These are phyloP conservation scores for Drosophila phalerata DNA, from an alignment of 2,888 invertebrate genomes.

Conservation along the genomic window DNA sequence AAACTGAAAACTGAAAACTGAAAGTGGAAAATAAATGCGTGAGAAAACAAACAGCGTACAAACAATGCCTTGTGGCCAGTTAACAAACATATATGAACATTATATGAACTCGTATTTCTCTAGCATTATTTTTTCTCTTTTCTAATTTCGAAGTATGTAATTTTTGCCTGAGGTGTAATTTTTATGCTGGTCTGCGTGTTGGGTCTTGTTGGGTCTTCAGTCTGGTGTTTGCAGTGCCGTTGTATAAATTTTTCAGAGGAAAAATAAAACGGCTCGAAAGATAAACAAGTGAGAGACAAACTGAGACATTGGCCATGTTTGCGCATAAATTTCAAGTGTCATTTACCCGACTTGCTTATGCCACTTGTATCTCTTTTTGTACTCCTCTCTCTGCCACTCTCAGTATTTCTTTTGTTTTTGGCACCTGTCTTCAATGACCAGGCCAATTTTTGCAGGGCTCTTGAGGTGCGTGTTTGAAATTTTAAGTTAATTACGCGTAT, in stretches of 20 bases:
- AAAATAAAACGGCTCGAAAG: slow-evolving; percentile 51
- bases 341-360: slow-evolving; percentile 70
- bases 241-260: slow-evolving; percentile 56
- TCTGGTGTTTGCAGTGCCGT: slow-evolving; percentile 64
- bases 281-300: slow-evolving; percentile 59
- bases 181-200: slow-evolving; percentile 61
- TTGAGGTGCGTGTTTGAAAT: slow-evolving; percentile 68
- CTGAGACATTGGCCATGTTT: slow-evolving; percentile 61
- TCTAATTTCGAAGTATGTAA: slow-evolving; percentile 14
- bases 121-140: slow-evolving; percentile 9
- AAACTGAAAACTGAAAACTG: slow-evolving; percentile 57
- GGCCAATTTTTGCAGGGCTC: slow-evolving; percentile 67
- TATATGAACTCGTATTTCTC: slow-evolving; percentile 2
- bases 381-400: slow-evolving; percentile 31
- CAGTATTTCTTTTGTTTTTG: slow-evolving; percentile 57
- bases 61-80: slow-evolving; percentile 57
- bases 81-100: slow-evolving; percentile 31
- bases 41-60: slow-evolving; percentile 65
- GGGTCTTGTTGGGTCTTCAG: slow-evolving; percentile 2
- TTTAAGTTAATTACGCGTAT: slow-evolving; percentile 74
- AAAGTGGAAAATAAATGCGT: slow-evolving; percentile 79
- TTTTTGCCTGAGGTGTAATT: slow-evolving; percentile 54
- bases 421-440: slow-evolving; percentile 72
- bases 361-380: slow-evolving; percentile 54
- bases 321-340: slow-evolving; percentile 80